Evolutionary conservation across 2,888 invertebrate species (phyloP).

Genomic region (Sesamia inferens): DNA sequence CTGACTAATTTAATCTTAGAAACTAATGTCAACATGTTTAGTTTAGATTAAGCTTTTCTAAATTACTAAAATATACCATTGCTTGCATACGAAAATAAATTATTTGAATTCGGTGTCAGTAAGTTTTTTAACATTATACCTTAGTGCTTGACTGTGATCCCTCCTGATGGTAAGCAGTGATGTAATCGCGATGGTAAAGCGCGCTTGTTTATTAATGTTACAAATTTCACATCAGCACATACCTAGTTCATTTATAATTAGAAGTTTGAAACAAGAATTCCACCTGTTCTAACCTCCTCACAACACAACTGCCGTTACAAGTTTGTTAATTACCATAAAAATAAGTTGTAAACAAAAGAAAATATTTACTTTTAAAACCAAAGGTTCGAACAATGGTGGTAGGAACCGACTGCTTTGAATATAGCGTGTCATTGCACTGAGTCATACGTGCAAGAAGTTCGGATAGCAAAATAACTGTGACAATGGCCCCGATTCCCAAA

Average conservation of each 20-base stretch:
- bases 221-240: not conserved
- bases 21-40: too few species aligned
- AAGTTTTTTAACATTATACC: too few species aligned
- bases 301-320: conserved; percentile 10
- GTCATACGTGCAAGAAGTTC: conserved; percentile 24
- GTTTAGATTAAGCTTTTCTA: too few species aligned
- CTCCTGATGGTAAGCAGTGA: too few species aligned
- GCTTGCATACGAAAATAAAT: too few species aligned
- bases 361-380: conserved; percentile 60
- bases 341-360: conserved; percentile 56
- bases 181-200: too few species aligned
- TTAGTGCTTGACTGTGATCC: too few species aligned
- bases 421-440: conserved; percentile 58
- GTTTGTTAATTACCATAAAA: conserved; percentile 49
- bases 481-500: too few species aligned
- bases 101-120: not conserved
- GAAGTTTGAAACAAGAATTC: not conserved
- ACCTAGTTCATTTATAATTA: not conserved
- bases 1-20: too few species aligned
- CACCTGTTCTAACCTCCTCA: not conserved
- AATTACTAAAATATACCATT: too few species aligned
- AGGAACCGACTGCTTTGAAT: conserved; percentile 52
- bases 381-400: conserved; percentile 56
- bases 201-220: not conserved
- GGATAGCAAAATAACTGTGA: conserved; percentile 9